Conservation (phyloP, 2,888 invertebrate species). For the Protula sp. region DNA sequence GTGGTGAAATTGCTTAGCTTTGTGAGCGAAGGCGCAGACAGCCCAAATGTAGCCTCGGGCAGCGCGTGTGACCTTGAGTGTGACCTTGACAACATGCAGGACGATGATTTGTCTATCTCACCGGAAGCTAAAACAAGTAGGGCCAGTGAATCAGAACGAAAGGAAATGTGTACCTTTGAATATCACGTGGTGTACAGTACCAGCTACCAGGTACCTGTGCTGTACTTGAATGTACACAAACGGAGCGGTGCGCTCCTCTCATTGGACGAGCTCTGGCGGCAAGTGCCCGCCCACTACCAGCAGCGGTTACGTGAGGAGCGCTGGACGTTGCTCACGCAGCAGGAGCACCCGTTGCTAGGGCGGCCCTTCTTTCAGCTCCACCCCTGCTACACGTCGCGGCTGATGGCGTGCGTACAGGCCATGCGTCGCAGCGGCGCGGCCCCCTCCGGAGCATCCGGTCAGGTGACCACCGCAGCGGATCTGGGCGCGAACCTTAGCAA, state of each 20-base stretch:
- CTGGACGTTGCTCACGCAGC: slow-evolving; percentile 25
- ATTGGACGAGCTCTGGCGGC: slow-evolving; percentile 37
- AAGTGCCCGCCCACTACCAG: neutral
- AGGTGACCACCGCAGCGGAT: no score
- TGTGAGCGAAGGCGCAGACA: no score
- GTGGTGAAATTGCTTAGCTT: no score
- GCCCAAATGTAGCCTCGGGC: no score
- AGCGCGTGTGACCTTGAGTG: no score
- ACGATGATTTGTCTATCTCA: neutral
- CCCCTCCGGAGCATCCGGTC: no score
- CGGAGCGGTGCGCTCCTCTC: slow-evolving; percentile 38
- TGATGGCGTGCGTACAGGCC: slow-evolving; percentile 34
- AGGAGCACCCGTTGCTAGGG: neutral
- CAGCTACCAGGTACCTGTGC: slow-evolving; percentile 53
- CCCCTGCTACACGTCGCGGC: slow-evolving; percentile 49
- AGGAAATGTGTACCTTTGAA: slow-evolving; percentile 26
- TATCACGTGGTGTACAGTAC: slow-evolving; percentile 53
- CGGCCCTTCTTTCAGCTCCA: slow-evolving; percentile 50
- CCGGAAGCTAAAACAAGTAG: neutral
- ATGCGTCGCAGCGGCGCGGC: no score
- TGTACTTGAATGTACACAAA: slow-evolving; percentile 49
- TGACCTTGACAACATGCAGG: no score
- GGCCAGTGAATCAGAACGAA: no score
- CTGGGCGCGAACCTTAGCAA: neutral
- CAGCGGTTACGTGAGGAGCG: neutral